Evolutionary conservation across 2,797 vertebrate species (phyloP).

Genomic region (Columba guinea): DNA sequence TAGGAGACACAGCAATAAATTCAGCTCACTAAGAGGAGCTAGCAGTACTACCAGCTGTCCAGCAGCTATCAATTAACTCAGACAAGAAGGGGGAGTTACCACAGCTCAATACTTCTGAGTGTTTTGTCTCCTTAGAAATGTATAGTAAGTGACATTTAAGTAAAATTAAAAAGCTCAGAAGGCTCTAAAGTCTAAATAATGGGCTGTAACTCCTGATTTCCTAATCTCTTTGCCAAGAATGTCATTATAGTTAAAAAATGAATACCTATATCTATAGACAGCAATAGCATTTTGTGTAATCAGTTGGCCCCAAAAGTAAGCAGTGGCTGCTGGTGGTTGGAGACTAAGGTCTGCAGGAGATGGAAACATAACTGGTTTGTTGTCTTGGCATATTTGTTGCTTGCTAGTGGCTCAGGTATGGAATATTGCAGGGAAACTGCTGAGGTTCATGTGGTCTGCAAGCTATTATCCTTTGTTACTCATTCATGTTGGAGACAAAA

Average conservation of each 20-base stretch:
- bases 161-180: not conserved
- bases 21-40: not conserved
- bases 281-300: not conserved
- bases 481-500: not conserved
- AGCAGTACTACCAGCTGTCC: not conserved
- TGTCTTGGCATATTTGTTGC: not conserved
- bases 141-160: not conserved
- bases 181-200: not conserved
- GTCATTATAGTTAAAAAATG: not conserved
- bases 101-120: not conserved
- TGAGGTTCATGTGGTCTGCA: not conserved
- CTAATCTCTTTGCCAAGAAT: not conserved
- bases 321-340: not conserved
- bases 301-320: not conserved
- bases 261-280: not conserved
- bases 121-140: not conserved
- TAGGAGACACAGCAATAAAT: not conserved
- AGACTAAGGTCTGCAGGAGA: not conserved
- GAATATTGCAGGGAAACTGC: not conserved
- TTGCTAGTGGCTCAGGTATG: not conserved
- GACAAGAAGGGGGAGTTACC: not conserved
- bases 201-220: not conserved
- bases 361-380: not conserved
- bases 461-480: not conserved
- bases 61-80: not conserved